Percentiles rank a stretch among this genome's conserved stretches.
phyloP scores from a whole-genome alignment of 2,113 vertebrate species.

The Microcebus tavaratra region DNA sequence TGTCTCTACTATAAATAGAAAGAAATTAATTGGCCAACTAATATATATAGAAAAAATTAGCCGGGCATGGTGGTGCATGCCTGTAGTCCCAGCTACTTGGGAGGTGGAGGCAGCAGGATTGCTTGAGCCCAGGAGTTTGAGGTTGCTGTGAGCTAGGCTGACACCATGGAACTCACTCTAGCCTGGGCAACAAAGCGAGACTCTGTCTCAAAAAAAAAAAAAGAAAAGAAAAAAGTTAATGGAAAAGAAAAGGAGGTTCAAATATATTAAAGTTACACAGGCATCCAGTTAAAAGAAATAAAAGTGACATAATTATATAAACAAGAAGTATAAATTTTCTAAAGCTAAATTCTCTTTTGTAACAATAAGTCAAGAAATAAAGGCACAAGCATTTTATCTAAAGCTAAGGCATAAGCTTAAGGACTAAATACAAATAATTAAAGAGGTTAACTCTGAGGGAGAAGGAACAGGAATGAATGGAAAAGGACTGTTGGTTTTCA shows the following conservation, averaged over 20 bases:
- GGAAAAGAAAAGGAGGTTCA: background rate
- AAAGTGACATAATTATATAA: constrained; percentile 42
- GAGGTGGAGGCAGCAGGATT: too few relatives aligned
- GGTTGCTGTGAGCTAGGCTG: too few relatives aligned
- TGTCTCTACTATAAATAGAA: too few relatives aligned
- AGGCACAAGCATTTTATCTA: constrained; percentile 35
- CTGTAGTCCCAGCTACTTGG: too few relatives aligned
- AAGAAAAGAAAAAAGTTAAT: background rate
- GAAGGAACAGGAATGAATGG: background rate
- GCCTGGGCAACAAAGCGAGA: too few relatives aligned
- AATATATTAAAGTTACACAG: background rate
- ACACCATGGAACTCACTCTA: too few relatives aligned
- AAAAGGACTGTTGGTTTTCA: background rate
- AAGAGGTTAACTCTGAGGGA: background rate
- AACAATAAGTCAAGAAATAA: constrained; percentile 11
- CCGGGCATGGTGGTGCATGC: too few relatives aligned
- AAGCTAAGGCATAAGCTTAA: background rate
- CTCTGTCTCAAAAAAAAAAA: too few relatives aligned
- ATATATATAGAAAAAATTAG: too few relatives aligned
- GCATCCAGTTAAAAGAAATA: constrained; percentile 3
- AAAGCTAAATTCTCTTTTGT: constrained; percentile 13
- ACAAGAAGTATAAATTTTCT: background rate
- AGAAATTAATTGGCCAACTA: too few relatives aligned
- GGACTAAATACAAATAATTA: constrained; percentile 27
- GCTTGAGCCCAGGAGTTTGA: too few relatives aligned